Evolutionary conservation across 2,113 vertebrate genomes (phyloP).

Genomic region (Cacatua alba): DNA sequence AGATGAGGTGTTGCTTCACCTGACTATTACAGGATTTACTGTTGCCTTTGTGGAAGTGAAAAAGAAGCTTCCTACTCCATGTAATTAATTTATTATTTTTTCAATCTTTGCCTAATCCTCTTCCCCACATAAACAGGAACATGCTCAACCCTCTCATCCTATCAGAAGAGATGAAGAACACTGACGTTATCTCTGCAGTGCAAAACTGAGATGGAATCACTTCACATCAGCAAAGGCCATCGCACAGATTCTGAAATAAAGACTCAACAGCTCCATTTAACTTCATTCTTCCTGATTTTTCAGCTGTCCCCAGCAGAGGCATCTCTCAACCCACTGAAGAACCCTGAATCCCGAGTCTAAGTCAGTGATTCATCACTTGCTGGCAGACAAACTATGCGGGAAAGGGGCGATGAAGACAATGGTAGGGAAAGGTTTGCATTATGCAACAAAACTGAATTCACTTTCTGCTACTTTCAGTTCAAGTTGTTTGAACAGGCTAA

Average conservation of each 20-base stretch:
- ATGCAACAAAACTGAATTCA: slow-evolving; percentile 38
- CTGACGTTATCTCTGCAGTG: neutral
- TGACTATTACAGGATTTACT: neutral
- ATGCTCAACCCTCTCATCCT: neutral
- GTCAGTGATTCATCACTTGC: slow-evolving; percentile 39
- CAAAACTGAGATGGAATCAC: neutral
- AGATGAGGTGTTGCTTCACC: neutral
- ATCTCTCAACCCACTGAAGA: neutral
- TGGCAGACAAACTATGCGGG: neutral
- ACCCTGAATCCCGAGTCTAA: neutral
- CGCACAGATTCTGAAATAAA: neutral
- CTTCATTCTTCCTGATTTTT: neutral
- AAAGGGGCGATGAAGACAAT: slow-evolving; percentile 25
- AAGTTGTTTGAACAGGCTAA: neutral
- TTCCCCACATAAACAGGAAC: neutral
- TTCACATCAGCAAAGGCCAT: neutral
- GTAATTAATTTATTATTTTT: neutral
- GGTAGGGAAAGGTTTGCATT: slow-evolving; percentile 22
- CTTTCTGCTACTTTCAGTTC: slow-evolving; percentile 37
- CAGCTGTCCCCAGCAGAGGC: neutral
- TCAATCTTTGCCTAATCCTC: neutral
- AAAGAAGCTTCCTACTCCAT: neutral
- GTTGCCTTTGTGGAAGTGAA: neutral
- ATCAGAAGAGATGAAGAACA: neutral
- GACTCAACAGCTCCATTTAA: neutral